Evolutionary conservation across 2,888 invertebrate species (phyloP), one percentile per base, ranked within the genome.

Genomic region (Clivina fossor): DNA sequence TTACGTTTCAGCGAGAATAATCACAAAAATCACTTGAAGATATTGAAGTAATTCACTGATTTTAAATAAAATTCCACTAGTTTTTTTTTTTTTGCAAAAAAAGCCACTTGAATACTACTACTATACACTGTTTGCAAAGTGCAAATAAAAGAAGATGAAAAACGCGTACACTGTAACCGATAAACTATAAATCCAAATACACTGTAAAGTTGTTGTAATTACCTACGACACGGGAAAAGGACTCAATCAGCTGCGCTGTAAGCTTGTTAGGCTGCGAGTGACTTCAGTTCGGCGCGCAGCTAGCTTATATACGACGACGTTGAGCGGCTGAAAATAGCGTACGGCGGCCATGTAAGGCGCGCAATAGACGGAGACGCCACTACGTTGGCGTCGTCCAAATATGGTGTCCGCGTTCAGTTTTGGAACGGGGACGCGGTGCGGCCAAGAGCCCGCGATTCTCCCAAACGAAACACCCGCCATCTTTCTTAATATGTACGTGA

Each of bases 301-400:
- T 48, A 46, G 62, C 56, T 67, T 68, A 62, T 67, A 68, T 67
- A 68, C 61, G 66, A 64, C 58, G 57, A 37, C 64, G 62, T 61
- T 59, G 65, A 59, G 60, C 61, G 68, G 68, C 61, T 70, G 70
- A 70, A 70, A 70, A 66, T 69, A 66, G 68, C 66, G 63, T 59
- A 64, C 66, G 70, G 69, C 69, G 65, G 68, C 73, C 73, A 72
- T 73, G 71, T 72, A 74, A 72, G 73, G 73, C 61, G 66, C 66
- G 74, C 68, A 64, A 64, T 62, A 65, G 63, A 66, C 65, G 66
- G 67, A 69, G 72, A 72, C 72, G 71, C 72, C 71, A 71, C 64
- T n/a, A 68, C 69, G 68, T 66, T 60, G 66, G 66, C 68, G 69
- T 71, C 72, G 67, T 68, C 73, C 71, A 72, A 74, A 73, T 72